Evolutionary conservation across 2,888 invertebrate genomes (phyloP).

Genomic region (Xanthorhoe spadicearia): DNA sequence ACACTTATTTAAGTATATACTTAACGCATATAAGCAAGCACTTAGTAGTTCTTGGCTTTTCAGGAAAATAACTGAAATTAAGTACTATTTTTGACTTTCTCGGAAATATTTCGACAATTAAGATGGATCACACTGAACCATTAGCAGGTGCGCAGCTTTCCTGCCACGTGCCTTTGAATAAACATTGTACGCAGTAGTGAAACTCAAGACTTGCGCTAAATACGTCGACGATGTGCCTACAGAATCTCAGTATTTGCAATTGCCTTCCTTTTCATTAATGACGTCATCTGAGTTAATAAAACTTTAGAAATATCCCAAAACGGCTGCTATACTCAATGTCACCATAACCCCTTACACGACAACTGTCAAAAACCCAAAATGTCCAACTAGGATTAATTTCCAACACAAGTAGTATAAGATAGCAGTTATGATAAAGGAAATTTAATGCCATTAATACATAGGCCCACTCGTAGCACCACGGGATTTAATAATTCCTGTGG

Average conservation of each 20-base stretch:
- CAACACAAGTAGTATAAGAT: too few relatives aligned
- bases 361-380: too few relatives aligned
- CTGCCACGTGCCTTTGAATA: slow-evolving; percentile 34
- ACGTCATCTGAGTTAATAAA: neutral
- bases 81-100: too few relatives aligned
- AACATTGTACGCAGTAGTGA: slow-evolving; percentile 35
- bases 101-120: slow-evolving; percentile 22
- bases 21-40: neutral
- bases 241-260: slow-evolving; percentile 11
- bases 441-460: too few relatives aligned
- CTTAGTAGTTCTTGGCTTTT: neutral
- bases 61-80: neutral
- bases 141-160: slow-evolving; percentile 29
- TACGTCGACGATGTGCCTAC: slow-evolving; percentile 10
- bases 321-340: too few relatives aligned
- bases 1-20: too few relatives aligned
- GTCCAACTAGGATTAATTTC: too few relatives aligned
- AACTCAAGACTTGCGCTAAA: slow-evolving; percentile 32
- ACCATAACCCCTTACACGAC: too few relatives aligned
- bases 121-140: slow-evolving; percentile 25
- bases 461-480: too few relatives aligned
- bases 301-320: neutral
- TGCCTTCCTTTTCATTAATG: neutral
- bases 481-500: too few relatives aligned
- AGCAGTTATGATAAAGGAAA: too few relatives aligned